Conservation (phyloP, 2,113 vertebrate species). For the Notothenia coriiceps region DNA sequence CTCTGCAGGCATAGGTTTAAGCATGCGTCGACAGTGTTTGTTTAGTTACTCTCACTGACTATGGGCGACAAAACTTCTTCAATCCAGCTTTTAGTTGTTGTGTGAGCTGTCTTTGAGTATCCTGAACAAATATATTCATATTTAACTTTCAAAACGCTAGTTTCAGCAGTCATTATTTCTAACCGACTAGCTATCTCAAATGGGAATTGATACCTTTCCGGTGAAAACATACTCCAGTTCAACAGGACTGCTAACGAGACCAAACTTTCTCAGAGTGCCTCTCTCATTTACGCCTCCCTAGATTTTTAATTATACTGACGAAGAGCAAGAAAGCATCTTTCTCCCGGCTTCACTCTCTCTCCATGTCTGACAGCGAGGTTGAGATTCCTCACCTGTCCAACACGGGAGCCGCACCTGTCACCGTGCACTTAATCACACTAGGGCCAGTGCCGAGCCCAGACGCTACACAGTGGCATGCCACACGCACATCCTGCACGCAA, state of each 20-base stretch:
- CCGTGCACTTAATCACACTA: constrained; percentile 85
- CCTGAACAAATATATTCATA: neutral
- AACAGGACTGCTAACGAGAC: constrained; percentile 70
- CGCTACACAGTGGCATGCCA: constrained; percentile 63
- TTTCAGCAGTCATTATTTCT: constrained; percentile 8
- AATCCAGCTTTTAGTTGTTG: neutral
- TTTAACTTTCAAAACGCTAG: neutral
- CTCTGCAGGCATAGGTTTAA: too few species aligned
- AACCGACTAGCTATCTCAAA: constrained; percentile 7
- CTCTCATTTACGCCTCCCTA: constrained; percentile 75
- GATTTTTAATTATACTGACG: constrained; percentile 82
- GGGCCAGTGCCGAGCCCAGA: constrained; percentile 75
- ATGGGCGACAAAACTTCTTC: too few species aligned
- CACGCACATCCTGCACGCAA: constrained; percentile 23
- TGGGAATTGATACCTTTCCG: constrained; percentile 38
- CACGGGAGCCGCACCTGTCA: constrained; percentile 86
- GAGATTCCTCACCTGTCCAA: constrained; percentile 87
- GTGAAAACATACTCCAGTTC: constrained; percentile 62
- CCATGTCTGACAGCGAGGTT: constrained; percentile 81
- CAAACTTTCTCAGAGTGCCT: constrained; percentile 73
- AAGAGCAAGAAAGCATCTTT: constrained; percentile 71
- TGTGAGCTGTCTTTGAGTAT: neutral
- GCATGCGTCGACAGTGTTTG: too few species aligned
- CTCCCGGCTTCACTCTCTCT: constrained; percentile 47
- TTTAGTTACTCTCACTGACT: too few species aligned